These are phyloP conservation scores for Rhabdomys pumilio DNA, from an alignment of 2,797 vertebrate genomes.

Conservation along the genomic window DNA sequence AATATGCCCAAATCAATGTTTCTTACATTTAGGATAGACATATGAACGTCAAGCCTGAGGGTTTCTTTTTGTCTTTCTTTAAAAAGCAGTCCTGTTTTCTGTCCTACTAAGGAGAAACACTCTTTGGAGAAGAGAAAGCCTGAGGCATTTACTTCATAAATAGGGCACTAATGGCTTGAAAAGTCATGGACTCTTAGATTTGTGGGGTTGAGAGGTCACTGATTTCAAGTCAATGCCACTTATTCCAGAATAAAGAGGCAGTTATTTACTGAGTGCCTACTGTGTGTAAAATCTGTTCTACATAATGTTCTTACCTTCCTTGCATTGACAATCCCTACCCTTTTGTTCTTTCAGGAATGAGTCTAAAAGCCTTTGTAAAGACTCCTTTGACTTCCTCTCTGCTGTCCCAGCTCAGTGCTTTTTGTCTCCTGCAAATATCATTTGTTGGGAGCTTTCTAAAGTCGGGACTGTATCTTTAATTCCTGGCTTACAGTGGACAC, in stretches of 20 bases:
- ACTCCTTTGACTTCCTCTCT: not conserved
- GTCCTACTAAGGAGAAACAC: constrained; percentile 54
- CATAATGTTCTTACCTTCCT: not conserved
- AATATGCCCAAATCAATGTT: constrained; percentile 55
- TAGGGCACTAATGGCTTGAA: constrained; percentile 69
- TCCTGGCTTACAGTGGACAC: not conserved
- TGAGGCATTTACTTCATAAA: constrained; percentile 73
- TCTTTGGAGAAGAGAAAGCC: constrained; percentile 55
- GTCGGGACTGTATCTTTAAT: not conserved
- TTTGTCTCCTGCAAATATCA: not conserved
- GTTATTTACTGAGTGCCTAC: constrained; percentile 62
- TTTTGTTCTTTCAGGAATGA: constrained; percentile 5
- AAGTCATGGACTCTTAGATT: constrained; percentile 61
- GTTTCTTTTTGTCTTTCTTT: not conserved
- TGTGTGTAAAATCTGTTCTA: not conserved
- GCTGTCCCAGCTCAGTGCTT: not conserved
- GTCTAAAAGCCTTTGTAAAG: not conserved
- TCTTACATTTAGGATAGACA: constrained; percentile 69
- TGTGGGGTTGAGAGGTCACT: constrained; percentile 72
- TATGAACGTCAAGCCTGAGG: constrained; percentile 44
- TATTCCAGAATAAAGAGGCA: constrained; percentile 64
- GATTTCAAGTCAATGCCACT: constrained; percentile 65
- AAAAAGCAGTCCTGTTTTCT: constrained; percentile 62
- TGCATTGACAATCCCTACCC: not conserved
- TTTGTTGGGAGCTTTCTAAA: constrained; percentile 11